Evolutionary conservation across 2,797 vertebrate species (phyloP).

Genomic region (Oreochromis mossambicus): DNA sequence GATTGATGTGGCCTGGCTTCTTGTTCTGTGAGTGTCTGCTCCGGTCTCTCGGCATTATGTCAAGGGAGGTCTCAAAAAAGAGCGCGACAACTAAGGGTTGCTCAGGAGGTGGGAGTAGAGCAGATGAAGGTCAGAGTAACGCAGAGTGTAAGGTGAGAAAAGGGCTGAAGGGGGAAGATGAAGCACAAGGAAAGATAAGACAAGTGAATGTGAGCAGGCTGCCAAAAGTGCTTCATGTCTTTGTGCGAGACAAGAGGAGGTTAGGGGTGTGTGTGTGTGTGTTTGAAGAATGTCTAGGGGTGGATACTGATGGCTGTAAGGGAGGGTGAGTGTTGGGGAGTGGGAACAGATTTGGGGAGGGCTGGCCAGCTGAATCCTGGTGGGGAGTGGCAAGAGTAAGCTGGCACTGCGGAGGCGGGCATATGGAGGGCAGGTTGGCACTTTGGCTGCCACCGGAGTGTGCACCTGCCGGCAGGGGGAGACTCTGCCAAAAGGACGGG

Average conservation of each 20-base stretch:
- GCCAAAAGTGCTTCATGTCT: not conserved
- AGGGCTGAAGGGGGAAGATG: constrained; percentile 25
- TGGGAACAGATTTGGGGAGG: constrained; percentile 65
- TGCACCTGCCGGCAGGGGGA: constrained; percentile 80
- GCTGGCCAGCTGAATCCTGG: constrained; percentile 63
- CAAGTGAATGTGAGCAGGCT: constrained; percentile 40
- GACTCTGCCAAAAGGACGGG: constrained; percentile 66
- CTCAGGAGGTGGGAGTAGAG: constrained; percentile 12
- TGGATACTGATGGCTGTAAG: constrained; percentile 48
- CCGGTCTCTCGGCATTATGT: constrained; percentile 47
- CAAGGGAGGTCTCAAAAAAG: constrained; percentile 40
- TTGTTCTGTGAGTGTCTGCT: constrained; percentile 44
- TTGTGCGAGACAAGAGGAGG: constrained; percentile 29
- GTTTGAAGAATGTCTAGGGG: constrained; percentile 18
- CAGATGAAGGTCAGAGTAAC: constrained; percentile 47
- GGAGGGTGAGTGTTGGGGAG: constrained; percentile 22
- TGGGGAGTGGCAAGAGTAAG: constrained; percentile 78
- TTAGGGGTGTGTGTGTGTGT: constrained; percentile 5
- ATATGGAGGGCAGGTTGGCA: constrained; percentile 84
- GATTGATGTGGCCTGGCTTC: constrained; percentile 66
- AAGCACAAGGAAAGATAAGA: constrained; percentile 6
- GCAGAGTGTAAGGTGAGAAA: constrained; percentile 41
- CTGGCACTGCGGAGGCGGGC: constrained; percentile 79
- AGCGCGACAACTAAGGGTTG: constrained; percentile 20
- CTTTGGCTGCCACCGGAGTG: constrained; percentile 74